Conservation (phyloP, 2,113 vertebrate genomes). For the Papio anubis region DNA sequence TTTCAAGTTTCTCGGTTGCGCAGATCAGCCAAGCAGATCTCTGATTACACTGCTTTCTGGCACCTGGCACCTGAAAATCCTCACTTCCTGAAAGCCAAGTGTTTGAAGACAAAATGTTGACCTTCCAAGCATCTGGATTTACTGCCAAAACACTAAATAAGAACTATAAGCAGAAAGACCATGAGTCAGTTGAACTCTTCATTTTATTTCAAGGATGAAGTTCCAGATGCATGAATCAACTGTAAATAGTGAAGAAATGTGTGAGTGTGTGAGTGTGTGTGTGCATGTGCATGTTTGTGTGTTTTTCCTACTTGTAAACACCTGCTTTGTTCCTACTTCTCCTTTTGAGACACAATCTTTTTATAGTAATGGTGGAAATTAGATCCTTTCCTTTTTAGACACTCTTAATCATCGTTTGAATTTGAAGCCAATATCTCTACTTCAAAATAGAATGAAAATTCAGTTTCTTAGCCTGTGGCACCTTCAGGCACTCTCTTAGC, state of each 20-base stretch:
- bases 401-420: conserved; percentile 58
- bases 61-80: background rate
- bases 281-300: too few relatives aligned
- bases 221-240: background rate
- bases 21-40: background rate
- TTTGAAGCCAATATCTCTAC: conserved; percentile 50
- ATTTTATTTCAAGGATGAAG: background rate
- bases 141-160: conserved; percentile 24
- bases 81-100: background rate
- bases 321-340: conserved; percentile 38
- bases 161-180: background rate
- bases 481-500: background rate
- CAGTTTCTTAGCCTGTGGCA: conserved; percentile 27
- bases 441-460: conserved; percentile 71
- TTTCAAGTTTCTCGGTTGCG: background rate
- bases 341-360: conserved; percentile 48
- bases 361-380: conserved; percentile 67
- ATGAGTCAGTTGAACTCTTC: background rate
- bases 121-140: conserved; percentile 27
- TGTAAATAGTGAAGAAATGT: background rate
- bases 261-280: background rate
- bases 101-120: conserved; percentile 28
- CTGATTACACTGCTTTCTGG: background rate
- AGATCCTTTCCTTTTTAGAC: conserved; percentile 64
- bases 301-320: background rate